Evolutionary conservation across 2,113 vertebrate species (phyloP).

Genomic region (Cynoglossus semilaevis): DNA sequence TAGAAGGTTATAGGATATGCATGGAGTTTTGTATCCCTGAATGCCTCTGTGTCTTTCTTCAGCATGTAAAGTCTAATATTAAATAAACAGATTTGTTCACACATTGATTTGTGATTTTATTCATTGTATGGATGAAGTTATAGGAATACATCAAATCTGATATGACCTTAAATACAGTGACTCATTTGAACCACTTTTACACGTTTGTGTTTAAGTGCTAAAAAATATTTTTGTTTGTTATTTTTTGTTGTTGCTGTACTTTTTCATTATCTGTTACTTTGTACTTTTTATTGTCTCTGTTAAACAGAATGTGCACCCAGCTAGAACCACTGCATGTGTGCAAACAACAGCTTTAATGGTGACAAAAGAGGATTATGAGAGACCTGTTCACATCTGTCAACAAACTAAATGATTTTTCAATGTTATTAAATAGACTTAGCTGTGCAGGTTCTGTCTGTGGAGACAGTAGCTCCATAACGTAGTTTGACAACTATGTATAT

Average conservation of each 20-base stretch:
- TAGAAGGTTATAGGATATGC: neutral
- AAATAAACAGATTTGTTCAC: constrained; percentile 42
- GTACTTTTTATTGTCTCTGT: neutral
- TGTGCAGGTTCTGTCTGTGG: neutral
- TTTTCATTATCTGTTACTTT: neutral
- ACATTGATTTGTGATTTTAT: neutral
- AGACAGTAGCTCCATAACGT: no score
- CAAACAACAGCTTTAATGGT: neutral
- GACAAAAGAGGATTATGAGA: neutral
- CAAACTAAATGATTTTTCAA: neutral
- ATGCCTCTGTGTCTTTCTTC: constrained; percentile 2
- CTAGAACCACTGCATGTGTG: neutral
- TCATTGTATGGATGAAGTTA: neutral
- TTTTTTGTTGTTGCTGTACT: neutral
- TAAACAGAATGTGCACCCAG: neutral
- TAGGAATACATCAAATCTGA: no score
- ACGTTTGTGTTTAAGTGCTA: no score
- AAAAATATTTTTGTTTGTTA: no score
- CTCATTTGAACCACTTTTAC: no score
- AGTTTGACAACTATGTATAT: no score
- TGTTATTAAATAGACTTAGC: neutral
- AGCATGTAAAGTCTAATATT: constrained; percentile 28
- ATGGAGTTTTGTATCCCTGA: constrained; percentile 13
- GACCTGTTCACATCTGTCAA: neutral
- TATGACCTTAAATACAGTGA: no score